phyloP scores from a whole-genome alignment of 2,113 vertebrate species.

The Pelodiscus sinensis region DNA sequence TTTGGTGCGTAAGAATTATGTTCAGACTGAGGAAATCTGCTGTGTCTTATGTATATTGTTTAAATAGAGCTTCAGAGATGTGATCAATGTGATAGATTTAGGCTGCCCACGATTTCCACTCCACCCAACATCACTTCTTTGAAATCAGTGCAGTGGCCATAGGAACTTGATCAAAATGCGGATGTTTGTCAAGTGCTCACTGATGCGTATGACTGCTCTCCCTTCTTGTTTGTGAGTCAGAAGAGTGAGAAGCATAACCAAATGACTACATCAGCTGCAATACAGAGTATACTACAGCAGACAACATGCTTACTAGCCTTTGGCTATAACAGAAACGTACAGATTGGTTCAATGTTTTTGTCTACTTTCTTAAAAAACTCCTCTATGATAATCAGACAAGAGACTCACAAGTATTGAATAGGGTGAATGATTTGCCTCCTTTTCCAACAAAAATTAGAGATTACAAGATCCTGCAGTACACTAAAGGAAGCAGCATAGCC shows the following conservation, averaged over 20 bases:
- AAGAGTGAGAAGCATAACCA: background rate
- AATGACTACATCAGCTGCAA: background rate
- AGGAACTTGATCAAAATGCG: background rate
- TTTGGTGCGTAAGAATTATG: background rate
- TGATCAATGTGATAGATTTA: background rate
- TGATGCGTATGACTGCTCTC: background rate
- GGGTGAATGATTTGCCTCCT: background rate
- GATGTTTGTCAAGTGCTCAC: background rate
- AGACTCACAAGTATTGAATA: background rate
- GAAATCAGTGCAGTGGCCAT: background rate
- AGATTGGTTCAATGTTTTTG: background rate
- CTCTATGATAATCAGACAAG: background rate
- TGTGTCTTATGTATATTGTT: background rate
- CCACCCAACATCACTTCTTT: background rate
- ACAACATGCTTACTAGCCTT: background rate
- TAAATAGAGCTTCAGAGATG: background rate
- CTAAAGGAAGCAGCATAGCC: background rate
- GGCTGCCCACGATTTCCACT: background rate
- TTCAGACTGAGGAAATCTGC: background rate
- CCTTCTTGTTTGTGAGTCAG: background rate
- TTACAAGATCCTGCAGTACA: background rate
- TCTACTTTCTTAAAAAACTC: background rate
- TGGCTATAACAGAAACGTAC: background rate
- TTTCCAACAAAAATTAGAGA: background rate
- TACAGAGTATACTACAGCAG: background rate